Conservation (phyloP, 2,113 vertebrate genomes). For the Morone chrysops region DNA sequence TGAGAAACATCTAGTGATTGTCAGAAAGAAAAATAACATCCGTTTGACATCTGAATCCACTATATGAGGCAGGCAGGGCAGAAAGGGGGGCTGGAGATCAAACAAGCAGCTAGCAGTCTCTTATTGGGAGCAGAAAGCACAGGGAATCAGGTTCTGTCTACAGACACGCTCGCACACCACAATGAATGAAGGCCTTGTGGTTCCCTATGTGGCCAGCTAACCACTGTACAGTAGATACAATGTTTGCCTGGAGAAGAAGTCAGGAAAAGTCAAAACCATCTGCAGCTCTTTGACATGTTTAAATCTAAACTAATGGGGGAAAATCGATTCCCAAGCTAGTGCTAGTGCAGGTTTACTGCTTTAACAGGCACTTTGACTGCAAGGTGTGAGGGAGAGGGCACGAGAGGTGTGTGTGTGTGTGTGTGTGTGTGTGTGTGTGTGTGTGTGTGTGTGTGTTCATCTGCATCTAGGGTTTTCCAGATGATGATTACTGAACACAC, state of each 20-base stretch:
- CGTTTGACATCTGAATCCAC: conserved; percentile 71
- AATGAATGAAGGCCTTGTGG: conserved; percentile 26
- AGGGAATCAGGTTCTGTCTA: conserved; percentile 43
- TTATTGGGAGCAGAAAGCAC: conserved; percentile 69
- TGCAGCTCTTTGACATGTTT: conserved; percentile 76
- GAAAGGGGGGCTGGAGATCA: conserved; percentile 48
- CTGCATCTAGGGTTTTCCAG: conserved; percentile 21
- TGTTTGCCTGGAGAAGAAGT: conserved; percentile 62
- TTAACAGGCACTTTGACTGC: conserved; percentile 63
- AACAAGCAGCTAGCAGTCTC: conserved; percentile 52
- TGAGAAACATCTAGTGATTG: conserved; percentile 63
- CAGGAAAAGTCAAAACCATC: conserved; percentile 72
- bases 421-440: conserved; percentile 17
- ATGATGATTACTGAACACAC: conserved; percentile 40
- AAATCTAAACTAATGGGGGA: conserved; percentile 71
- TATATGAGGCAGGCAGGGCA: conserved; percentile 55
- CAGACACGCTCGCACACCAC: conserved; percentile 32
- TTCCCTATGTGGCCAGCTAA: conserved; percentile 46
- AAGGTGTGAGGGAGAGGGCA: conserved; percentile 59
- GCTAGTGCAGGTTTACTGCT: conserved; percentile 61
- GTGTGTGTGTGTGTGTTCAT: conserved; percentile 1
- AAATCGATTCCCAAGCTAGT: conserved; percentile 71
- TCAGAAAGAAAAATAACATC: conserved; percentile 74
- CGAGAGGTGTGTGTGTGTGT: conserved; percentile 10
- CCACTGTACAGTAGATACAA: conserved; percentile 43